Percentiles rank a stretch among this genome's conserved stretches.
These are phyloP conservation scores for Eudorcas thomsonii DNA, from an alignment of 2,113 vertebrate genomes.

Conservation along the genomic window DNA sequence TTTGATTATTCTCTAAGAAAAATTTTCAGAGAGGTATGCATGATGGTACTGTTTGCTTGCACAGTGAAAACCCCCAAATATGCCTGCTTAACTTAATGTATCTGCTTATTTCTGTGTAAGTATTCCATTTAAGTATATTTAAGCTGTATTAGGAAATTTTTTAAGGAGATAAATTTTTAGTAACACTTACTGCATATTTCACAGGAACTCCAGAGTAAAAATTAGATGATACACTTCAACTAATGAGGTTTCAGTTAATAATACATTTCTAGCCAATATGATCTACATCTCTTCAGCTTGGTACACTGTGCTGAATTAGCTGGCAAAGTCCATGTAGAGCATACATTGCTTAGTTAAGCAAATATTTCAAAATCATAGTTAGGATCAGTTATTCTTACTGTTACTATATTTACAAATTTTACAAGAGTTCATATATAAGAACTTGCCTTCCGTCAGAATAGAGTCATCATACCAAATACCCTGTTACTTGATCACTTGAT, in stretches of 20 bases:
- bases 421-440: neutral
- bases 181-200: neutral
- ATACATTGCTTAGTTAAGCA: neutral
- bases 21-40: neutral
- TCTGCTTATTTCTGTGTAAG: neutral
- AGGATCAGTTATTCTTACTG: slow-evolving; percentile 1
- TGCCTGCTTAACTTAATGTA: neutral
- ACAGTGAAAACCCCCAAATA: neutral
- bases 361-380: neutral
- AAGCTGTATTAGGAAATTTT: neutral
- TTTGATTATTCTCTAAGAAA: neutral
- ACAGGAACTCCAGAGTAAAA: neutral
- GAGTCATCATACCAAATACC: neutral
- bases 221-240: neutral
- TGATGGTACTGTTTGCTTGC: neutral
- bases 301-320: neutral
- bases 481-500: neutral
- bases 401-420: neutral
- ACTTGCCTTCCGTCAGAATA: neutral
- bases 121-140: neutral
- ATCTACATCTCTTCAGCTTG: neutral
- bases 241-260: neutral
- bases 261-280: neutral
- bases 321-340: neutral
- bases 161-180: neutral